Evolutionary conservation across 2,888 invertebrate genomes (phyloP), one percentile per base, ranked within the genome.

Genomic region (Eremobia ochroleuca): DNA sequence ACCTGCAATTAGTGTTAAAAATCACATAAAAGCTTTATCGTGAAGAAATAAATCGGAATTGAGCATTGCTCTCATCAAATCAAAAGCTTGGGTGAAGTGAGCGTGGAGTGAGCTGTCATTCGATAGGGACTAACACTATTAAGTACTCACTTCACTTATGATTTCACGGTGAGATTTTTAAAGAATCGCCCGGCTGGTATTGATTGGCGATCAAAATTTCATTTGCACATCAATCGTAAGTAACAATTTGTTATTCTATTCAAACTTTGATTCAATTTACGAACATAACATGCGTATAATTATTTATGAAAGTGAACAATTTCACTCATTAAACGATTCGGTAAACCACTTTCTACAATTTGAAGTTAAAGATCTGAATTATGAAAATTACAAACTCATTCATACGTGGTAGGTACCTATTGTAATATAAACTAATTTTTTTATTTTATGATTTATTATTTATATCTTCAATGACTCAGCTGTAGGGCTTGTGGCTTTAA

Each of bases 261-360:
- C 37, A 73, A 71, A 66, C 31, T 28, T 73, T 28, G 9, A 69
- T 64, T 65, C 62, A 55, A 77, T 71, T 55, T 13, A 46, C 28
- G 52, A 68, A n/a, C 49, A 49, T 73, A 79, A 61, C 64, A 81
- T 76, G 46, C 71, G 65, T 21, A 79, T 82, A 65, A 73, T 75
- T 31, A 67, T 66, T 52, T 71, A 68, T 77, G 76, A 85, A 81
- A 83, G 81, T 76, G 61, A 64, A 73, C 65, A 73, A 72, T 82
- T 82, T 76, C 43, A 62, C 71, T 76, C 65, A 73, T 66, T 76
- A 52, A 82, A 73, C 13, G 55, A 72, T 76, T 59, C 18, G 34
- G 28, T 65, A 34, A 74, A 72, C 73, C 61, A 64, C 83, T 85
- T 84, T 86, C 82, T 82, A 82, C 1, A 31, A 28, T 70, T 70